phyloP scores from a whole-genome alignment of 1,140 invertebrate genomes.

The Frieseomelitta varia region DNA sequence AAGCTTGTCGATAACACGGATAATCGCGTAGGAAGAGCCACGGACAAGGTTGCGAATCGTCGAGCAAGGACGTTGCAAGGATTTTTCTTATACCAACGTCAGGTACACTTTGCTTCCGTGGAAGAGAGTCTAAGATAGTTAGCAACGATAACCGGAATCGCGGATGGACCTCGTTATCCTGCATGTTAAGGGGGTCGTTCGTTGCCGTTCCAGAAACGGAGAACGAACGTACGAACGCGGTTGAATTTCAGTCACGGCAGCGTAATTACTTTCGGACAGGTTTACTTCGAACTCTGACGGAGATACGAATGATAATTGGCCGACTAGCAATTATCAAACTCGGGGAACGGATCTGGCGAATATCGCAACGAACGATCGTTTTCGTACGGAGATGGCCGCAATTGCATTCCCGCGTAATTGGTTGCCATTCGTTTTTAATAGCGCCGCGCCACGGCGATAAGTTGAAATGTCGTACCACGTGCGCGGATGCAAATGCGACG shows the following conservation, averaged over 20 bases:
- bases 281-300: neutral
- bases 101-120: neutral
- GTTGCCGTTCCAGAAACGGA: neutral
- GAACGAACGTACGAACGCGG: neutral
- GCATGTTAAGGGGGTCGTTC: conserved; percentile 17
- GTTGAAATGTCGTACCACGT: conserved; percentile 23
- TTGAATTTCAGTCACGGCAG: neutral
- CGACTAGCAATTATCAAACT: conserved; percentile 2
- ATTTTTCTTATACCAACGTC: neutral
- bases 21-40: neutral
- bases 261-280: neutral
- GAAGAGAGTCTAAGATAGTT: neutral
- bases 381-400: conserved; percentile 15
- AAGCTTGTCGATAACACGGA: conserved; percentile 19
- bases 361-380: conserved; percentile 4
- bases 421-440: conserved; percentile 26
- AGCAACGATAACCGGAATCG: neutral
- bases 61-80: conserved; percentile 20
- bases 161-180: conserved; percentile 7
- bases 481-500: conserved; percentile 23
- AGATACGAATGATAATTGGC: conserved; percentile 41
- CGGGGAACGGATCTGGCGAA: neutral
- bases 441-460: neutral
- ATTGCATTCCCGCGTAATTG: conserved; percentile 43
- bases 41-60: conserved; percentile 22